Percentiles rank a stretch among this genome's conserved stretches.
phyloP scores from a whole-genome alignment of 2,888 invertebrate species.

The Troilus luridus region DNA sequence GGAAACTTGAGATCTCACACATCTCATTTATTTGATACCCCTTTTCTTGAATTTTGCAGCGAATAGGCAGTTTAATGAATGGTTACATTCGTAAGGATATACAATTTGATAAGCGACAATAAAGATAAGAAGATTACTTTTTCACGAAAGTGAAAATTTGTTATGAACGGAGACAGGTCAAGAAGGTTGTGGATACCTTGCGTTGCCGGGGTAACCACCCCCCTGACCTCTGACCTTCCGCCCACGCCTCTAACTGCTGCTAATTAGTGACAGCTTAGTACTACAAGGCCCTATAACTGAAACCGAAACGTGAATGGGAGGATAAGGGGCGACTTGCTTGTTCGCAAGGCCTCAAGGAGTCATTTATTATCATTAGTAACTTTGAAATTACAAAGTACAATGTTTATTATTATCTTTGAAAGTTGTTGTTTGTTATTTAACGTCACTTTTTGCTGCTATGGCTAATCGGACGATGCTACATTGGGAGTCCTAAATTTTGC shows the following conservation, averaged over 20 bases:
- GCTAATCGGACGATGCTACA: too few species aligned
- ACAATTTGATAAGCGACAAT: not conserved
- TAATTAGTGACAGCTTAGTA: not conserved
- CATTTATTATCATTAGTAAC: too few species aligned
- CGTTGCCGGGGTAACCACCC: conserved; percentile 36
- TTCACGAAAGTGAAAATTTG: not conserved
- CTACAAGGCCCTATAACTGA: not conserved
- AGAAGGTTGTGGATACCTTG: conserved; percentile 1
- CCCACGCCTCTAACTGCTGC: not conserved
- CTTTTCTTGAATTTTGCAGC: not conserved
- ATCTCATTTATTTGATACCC: not conserved
- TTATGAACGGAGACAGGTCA: conserved; percentile 37
- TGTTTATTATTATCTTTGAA: too few species aligned
- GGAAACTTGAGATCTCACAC: too few species aligned
- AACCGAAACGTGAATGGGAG: not conserved
- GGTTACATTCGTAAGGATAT: not conserved
- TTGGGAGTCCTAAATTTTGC: too few species aligned
- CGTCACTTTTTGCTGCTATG: too few species aligned
- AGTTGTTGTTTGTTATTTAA: too few species aligned
- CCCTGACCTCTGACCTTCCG: conserved; percentile 20
- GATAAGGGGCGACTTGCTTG: not conserved
- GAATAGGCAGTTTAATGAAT: not conserved
- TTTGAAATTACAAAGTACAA: too few species aligned
- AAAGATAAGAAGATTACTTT: not conserved
- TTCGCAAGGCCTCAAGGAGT: too few species aligned